phyloP scores from a whole-genome alignment of 2,113 vertebrate species.

The Myrmecobius fasciatus region DNA sequence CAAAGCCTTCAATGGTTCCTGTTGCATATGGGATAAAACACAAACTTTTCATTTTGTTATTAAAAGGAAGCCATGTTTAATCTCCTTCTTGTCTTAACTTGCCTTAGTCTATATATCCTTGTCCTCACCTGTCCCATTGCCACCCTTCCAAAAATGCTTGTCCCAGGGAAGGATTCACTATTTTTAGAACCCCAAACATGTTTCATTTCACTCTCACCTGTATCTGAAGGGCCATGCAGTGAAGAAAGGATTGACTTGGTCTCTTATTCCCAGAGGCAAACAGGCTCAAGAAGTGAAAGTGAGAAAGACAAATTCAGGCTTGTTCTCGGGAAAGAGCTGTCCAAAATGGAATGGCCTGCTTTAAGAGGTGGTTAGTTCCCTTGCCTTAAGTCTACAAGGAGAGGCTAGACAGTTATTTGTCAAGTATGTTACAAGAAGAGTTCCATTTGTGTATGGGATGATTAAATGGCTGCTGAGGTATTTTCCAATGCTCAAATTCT shows the following conservation, averaged over 20 bases:
- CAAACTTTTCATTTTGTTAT: neutral
- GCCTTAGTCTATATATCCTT: neutral
- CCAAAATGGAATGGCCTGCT: neutral
- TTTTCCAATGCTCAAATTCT: neutral
- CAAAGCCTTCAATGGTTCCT: neutral
- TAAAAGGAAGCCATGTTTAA: neutral
- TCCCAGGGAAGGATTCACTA: neutral
- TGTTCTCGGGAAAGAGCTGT: neutral
- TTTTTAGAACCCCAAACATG: neutral
- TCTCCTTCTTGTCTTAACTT: neutral
- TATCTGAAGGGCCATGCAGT: too few relatives aligned
- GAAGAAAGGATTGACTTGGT: neutral
- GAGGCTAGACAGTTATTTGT: neutral
- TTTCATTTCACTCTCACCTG: neutral
- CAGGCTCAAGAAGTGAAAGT: neutral
- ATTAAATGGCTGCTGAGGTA: neutral
- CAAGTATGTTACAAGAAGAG: neutral
- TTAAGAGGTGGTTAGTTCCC: neutral
- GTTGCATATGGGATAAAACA: neutral
- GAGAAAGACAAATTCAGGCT: neutral
- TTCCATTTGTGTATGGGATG: neutral
- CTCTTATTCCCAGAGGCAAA: neutral
- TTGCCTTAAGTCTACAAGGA: neutral
- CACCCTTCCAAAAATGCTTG: neutral
- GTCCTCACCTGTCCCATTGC: neutral